These are phyloP conservation scores for Romanogobio albipinnatus DNA, from an alignment of 2,113 vertebrate genomes.

Conservation along the genomic window DNA sequence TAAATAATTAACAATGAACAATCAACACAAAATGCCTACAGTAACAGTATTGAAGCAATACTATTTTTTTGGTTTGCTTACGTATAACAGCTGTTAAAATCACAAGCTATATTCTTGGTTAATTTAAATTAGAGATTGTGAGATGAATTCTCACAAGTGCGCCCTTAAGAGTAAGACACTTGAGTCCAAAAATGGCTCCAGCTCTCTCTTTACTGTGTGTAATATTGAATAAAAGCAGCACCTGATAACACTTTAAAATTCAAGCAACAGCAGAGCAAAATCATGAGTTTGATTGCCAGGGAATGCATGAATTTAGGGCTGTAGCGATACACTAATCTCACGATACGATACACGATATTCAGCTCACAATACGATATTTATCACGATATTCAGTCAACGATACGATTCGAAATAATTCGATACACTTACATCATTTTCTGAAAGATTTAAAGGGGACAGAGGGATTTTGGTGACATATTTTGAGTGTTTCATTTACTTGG, in stretches of 20 bases:
- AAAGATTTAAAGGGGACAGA: too few species aligned
- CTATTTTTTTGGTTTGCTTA: neutral
- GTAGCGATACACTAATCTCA: too few species aligned
- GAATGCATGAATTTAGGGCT: too few species aligned
- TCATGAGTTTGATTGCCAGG: neutral
- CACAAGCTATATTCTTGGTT: neutral
- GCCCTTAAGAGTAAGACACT: neutral
- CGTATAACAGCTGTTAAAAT: neutral
- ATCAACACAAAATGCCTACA: neutral
- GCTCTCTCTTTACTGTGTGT: neutral
- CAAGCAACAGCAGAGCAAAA: neutral
- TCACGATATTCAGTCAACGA: too few species aligned
- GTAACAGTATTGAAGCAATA: neutral
- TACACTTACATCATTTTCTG: too few species aligned
- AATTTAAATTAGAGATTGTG: conserved; percentile 19
- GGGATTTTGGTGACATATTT: too few species aligned
- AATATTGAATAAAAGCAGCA: conserved; percentile 7
- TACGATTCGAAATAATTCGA: too few species aligned
- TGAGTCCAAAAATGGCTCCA: neutral
- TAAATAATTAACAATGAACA: neutral
- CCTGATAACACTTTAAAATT: neutral
- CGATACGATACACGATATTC: too few species aligned
- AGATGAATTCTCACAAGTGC: conserved; percentile 3
- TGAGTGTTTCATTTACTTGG: too few species aligned
- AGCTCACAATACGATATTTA: too few species aligned